These are phyloP conservation scores for Palaemon carinicauda DNA, from an alignment of 1,140 invertebrate genomes.

Conservation along the genomic window DNA sequence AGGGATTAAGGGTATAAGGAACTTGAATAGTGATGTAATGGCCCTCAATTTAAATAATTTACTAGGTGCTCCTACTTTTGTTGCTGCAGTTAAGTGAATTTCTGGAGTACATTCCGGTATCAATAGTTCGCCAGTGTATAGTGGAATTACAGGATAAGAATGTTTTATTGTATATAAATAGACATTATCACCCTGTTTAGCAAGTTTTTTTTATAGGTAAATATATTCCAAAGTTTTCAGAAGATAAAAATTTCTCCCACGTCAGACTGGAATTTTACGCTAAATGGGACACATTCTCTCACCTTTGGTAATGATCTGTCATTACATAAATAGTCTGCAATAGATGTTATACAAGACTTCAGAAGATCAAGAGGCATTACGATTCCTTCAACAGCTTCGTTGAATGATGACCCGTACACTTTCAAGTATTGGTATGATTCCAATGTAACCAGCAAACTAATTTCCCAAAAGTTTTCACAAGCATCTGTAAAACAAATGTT, in stretches of 20 bases:
- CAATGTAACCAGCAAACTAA: background rate
- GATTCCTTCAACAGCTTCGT: background rate
- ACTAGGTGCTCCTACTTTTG: no score
- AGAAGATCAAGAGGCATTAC: background rate
- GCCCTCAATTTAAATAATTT: no score
- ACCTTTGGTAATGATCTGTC: conserved; percentile 16
- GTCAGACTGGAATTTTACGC: background rate
- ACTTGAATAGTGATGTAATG: no score
- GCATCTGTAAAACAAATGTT: conserved; percentile 13
- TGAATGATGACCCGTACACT: background rate
- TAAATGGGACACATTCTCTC: no score
- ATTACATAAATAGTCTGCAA: background rate
- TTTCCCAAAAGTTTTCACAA: conserved; percentile 12
- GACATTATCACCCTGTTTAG: no score
- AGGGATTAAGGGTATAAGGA: no score
- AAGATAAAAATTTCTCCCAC: background rate
- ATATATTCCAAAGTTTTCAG: background rate
- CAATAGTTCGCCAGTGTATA: no score
- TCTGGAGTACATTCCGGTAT: no score
- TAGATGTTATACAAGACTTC: conserved; percentile 18
- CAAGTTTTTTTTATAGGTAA: no score
- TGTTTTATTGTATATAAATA: no score
- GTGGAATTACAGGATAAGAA: no score
- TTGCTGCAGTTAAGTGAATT: no score
- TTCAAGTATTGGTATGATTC: conserved; percentile 7